A percentile compares a stretch with the other conserved stretches of the same genome.
Evolutionary conservation across 2,888 invertebrate species (phyloP).

Genomic region (Cheilosia vulpina): DNA sequence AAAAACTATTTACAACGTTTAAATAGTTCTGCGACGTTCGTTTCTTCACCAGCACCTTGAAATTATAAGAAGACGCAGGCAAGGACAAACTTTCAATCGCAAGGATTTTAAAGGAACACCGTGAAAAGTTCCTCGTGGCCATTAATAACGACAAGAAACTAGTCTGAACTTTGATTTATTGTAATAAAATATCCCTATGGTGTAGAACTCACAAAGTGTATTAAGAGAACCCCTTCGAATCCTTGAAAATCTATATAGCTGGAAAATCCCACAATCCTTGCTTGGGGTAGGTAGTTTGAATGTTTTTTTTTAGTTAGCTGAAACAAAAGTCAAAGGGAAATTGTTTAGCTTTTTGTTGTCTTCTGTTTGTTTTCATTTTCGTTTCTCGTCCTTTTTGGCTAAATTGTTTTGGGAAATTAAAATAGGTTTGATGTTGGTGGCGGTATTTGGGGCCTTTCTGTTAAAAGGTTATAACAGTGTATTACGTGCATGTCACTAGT

Average conservation of each 20-base stretch:
- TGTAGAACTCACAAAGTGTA: constrained; percentile 11
- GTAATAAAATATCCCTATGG: neutral
- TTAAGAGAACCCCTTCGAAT: constrained; percentile 7
- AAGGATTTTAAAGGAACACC: constrained; percentile 12
- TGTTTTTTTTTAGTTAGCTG: neutral
- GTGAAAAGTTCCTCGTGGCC: constrained; percentile 1
- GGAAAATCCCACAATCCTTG: neutral
- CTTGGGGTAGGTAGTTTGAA: constrained; percentile 1
- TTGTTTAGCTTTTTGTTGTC: neutral
- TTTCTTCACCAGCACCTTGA: neutral
- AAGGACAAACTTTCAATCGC: constrained; percentile 24
- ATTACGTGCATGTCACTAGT: constrained; percentile 24
- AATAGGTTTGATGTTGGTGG: constrained; percentile 32
- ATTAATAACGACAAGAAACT: constrained; percentile 3
- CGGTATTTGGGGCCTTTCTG: neutral
- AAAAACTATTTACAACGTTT: neutral
- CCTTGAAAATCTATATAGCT: neutral
- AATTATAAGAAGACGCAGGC: constrained; percentile 5
- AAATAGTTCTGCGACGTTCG: neutral
- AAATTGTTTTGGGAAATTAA: constrained; percentile 60
- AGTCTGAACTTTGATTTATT: constrained; percentile 36
- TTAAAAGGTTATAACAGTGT: neutral
- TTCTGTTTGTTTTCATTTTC: constrained; percentile 2
- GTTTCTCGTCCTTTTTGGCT: constrained; percentile 13
- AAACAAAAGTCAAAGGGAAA: neutral